Percentiles rank a stretch among this genome's conserved stretches.
Evolutionary conservation across 1,140 invertebrate species (phyloP).

Genomic region (Diprion similis): DNA sequence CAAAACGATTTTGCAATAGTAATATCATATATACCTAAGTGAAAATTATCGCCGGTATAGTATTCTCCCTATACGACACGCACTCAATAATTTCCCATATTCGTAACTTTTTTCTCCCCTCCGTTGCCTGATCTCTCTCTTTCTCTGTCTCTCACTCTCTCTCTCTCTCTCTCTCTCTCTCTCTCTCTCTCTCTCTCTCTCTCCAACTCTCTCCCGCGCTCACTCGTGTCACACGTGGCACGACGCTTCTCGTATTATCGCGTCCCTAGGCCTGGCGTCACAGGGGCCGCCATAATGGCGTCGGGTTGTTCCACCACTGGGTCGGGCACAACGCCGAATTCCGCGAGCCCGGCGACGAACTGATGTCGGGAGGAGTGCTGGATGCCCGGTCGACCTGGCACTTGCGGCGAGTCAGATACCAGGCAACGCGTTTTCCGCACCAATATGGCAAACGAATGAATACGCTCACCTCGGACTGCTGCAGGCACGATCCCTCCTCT

Average conservation of each 20-base stretch:
- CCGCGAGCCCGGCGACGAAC: background rate
- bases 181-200: no score
- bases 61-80: no score
- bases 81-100: no score
- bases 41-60: no score
- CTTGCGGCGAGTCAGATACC: background rate
- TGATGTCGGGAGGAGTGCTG: background rate
- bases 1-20: no score
- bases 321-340: conserved; percentile 1
- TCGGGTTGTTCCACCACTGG: background rate
- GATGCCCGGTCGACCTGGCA: background rate
- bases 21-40: no score
- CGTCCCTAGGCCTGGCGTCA: conserved; percentile 6
- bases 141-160: no score
- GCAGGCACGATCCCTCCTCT: no score
- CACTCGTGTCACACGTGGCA: conserved; percentile 1
- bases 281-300: background rate
- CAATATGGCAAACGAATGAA: background rate
- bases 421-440: background rate
- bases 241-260: conserved; percentile 3
- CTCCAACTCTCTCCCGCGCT: background rate
- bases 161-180: no score
- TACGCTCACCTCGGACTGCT: no score
- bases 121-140: no score
- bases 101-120: no score